phyloP scores from a whole-genome alignment of 2,113 vertebrate species.

The Daboia siamensis region DNA sequence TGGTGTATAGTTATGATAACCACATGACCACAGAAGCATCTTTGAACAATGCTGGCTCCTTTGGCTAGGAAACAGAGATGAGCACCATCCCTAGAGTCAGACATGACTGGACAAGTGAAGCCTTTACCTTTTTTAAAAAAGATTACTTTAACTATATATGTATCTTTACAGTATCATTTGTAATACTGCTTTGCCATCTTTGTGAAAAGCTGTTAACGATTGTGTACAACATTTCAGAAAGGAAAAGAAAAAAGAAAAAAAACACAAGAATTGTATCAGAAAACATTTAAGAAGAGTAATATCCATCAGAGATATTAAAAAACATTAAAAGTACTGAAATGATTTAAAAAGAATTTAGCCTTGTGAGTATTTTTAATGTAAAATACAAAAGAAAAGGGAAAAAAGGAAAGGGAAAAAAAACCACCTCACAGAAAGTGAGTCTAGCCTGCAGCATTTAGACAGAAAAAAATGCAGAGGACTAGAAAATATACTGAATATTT shows the following conservation, averaged over 20 bases:
- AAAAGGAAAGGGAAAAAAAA: background rate
- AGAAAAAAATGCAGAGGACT: constrained; percentile 29
- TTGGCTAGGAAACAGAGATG: background rate
- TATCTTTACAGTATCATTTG: background rate
- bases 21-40: background rate
- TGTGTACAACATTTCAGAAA: background rate
- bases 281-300: background rate
- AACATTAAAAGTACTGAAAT: background rate
- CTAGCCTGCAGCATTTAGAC: constrained; percentile 45
- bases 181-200: background rate
- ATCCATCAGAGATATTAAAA: background rate
- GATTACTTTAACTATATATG: background rate
- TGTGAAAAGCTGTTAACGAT: background rate
- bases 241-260: background rate
- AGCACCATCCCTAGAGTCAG: background rate
- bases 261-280: background rate
- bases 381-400: constrained; percentile 34
- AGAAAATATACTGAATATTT: background rate
- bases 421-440: constrained; percentile 40
- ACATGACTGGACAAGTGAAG: background rate
- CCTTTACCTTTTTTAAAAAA: background rate
- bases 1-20: background rate
- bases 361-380: constrained; percentile 1
- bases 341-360: background rate
- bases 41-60: background rate